Evolutionary conservation across 1,140 invertebrate genomes (phyloP), one percentile per base, ranked within the genome.

Genomic region (Brachionus manjavacas): DNA sequence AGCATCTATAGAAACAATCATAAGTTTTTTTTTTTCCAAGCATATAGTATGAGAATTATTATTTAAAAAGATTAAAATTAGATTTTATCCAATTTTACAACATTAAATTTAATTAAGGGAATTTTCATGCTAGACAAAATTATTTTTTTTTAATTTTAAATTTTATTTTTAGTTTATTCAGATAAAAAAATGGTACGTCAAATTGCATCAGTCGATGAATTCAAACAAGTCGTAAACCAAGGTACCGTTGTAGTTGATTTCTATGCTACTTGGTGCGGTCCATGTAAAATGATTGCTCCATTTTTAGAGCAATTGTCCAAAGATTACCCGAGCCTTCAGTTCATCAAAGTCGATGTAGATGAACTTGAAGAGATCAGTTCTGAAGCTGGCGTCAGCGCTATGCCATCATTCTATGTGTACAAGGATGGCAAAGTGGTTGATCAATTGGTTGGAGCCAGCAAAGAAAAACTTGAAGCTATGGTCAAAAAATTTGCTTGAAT

Each of bases 341-440:
- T 84, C 28, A 70, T 84, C 16, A 84, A 84, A 55, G 81, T 84
- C 7, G 81, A 84, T 60, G 81, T 84, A 31, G 81, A 84, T 72
- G 81, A 84, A 20, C 28, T 70, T 23, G 81, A 84, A 60, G 81
- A 84, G 7, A 31, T 84, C 23, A 70, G 23, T 12, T 9, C 81
- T 28, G 81, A 84, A 25, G 60, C 60, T 55, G 81, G 66, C 7
- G 81, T 84, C 20, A 70, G 43, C 43, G 81, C 66, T 55, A 84
- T 84, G 81, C 79, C 79, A 14, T 31, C 49, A 12, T 81, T 81
- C 28, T 81, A 9, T 81, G 79, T 81, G 1, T 81, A 81, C 31
- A 41, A 35, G 16, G 64, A 81, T 43, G 79, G 79, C 20, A 81
- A 68, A 64, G 52, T 64, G 41, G 39, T 60, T 43, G 79, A 81